Evolutionary conservation across 2,888 invertebrate species (phyloP).

Genomic region (Aporophyla lueneburgensis): DNA sequence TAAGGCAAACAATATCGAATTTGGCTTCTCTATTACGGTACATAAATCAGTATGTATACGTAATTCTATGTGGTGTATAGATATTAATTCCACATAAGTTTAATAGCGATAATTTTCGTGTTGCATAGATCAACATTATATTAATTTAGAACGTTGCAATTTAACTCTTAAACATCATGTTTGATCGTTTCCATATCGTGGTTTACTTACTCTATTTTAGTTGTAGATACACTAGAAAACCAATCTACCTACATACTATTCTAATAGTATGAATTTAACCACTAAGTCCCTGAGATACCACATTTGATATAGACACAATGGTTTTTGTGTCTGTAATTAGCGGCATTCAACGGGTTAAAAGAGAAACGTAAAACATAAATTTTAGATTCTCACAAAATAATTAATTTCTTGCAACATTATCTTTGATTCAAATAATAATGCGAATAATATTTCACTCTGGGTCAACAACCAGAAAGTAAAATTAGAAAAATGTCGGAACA

Average conservation of each 20-base stretch:
- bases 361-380: neutral
- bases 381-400: neutral
- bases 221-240: neutral
- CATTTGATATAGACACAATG: no score
- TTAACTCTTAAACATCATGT: neutral
- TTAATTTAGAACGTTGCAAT: conserved; percentile 35
- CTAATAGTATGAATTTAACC: neutral
- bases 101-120: conserved; percentile 38
- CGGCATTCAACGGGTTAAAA: no score
- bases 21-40: conserved; percentile 68
- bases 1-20: conserved; percentile 71
- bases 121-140: conserved; percentile 48
- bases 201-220: neutral
- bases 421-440: conserved; percentile 28
- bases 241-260: neutral
- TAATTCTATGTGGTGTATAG: conserved; percentile 28
- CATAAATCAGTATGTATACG: conserved; percentile 54
- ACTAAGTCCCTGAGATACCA: no score
- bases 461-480: conserved; percentile 39
- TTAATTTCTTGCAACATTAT: neutral
- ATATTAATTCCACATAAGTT: conserved; percentile 45
- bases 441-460: conserved; percentile 35
- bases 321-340: no score
- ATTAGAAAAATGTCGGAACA: conserved; percentile 52
- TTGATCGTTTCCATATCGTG: neutral